Percentiles rank a stretch among this genome's conserved stretches.
Evolutionary conservation across 2,113 vertebrate species (phyloP).

Genomic region (Rhadina sibilatrix): DNA sequence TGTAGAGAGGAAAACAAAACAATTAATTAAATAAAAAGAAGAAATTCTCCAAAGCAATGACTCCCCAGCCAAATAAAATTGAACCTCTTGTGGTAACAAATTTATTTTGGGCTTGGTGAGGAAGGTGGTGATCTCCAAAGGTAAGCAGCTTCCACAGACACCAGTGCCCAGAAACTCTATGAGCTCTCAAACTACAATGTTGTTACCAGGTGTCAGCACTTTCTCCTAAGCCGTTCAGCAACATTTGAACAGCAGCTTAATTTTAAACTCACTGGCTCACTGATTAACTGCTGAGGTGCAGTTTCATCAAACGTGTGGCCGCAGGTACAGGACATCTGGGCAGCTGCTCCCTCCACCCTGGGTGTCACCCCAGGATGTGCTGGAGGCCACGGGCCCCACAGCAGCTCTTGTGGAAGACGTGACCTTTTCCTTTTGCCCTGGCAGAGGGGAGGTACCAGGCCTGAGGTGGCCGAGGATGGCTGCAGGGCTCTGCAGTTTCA

Average conservation of each 20-base stretch:
- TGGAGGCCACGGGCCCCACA: accelerated
- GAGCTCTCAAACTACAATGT: neutral
- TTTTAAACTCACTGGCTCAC: neutral
- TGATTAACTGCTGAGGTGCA: neutral
- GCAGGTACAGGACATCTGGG: neutral
- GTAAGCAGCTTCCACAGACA: neutral
- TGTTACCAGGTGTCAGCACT: neutral
- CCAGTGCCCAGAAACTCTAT: neutral
- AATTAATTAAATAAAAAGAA: neutral
- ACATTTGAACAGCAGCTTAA: neutral
- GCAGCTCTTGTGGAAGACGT: neutral
- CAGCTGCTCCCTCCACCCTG: neutral
- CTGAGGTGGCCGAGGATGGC: accelerated
- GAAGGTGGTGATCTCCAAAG: neutral
- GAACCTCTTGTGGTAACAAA: neutral
- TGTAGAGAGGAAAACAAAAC: neutral
- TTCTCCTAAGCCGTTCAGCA: neutral
- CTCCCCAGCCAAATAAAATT: neutral
- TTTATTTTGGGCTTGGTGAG: neutral
- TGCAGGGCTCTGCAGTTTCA: accelerated
- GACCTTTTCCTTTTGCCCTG: neutral
- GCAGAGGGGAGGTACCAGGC: neutral
- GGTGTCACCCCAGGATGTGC: neutral
- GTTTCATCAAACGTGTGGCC: accelerated
- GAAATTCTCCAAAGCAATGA: neutral